phyloP scores from a whole-genome alignment of 2,113 vertebrate species.

The Puntigrus tetrazona region DNA sequence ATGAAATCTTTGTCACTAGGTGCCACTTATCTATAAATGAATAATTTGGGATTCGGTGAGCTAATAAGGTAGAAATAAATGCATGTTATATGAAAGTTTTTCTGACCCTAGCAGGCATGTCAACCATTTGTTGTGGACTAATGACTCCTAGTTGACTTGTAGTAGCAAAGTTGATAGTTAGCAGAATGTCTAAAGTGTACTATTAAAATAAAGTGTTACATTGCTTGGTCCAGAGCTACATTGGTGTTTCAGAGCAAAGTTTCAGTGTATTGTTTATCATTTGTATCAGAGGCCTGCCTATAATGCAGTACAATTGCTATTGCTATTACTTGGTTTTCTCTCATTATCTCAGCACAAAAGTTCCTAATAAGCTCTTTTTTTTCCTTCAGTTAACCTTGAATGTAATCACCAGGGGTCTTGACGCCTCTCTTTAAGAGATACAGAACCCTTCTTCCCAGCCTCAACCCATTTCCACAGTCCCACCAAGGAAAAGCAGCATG shows the following conservation, averaged over 20 bases:
- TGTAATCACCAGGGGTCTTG: conserved; percentile 47
- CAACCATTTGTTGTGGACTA: too few species aligned
- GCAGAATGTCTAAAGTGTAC: too few species aligned
- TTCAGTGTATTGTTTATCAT: background rate
- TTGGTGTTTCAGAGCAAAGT: background rate
- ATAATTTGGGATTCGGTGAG: too few species aligned
- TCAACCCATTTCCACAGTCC: background rate
- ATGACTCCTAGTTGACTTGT: too few species aligned
- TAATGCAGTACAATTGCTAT: background rate
- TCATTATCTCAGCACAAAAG: background rate
- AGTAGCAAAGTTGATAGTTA: too few species aligned
- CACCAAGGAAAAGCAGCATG: conserved; percentile 7
- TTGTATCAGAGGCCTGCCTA: background rate
- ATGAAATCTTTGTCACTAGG: too few species aligned
- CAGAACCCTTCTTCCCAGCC: background rate
- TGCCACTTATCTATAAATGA: too few species aligned
- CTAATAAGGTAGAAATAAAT: too few species aligned
- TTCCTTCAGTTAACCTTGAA: conserved; percentile 46
- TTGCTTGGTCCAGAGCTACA: background rate
- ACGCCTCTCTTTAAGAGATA: conserved; percentile 11
- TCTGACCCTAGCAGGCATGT: too few species aligned
- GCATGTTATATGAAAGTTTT: too few species aligned
- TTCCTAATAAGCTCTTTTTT: background rate
- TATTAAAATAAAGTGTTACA: too few species aligned
- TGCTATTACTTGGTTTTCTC: background rate